phyloP scores from a whole-genome alignment of 1,140 invertebrate genomes.

The Armadillidium nasatum region DNA sequence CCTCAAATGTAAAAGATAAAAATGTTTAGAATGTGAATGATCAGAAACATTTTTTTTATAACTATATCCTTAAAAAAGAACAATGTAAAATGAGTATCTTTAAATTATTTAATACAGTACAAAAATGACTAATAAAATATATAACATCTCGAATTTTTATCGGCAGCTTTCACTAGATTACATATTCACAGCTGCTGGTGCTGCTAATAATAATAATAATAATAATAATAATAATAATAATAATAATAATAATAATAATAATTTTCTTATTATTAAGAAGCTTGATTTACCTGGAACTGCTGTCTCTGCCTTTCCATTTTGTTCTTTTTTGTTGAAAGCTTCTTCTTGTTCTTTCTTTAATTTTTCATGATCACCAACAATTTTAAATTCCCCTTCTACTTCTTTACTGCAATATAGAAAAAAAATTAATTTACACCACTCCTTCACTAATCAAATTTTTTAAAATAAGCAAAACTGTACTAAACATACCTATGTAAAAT shows the following conservation, averaged over 20 bases:
- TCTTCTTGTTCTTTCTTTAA: constrained; percentile 14
- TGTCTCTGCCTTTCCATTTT: background rate
- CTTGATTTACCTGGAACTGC: background rate
- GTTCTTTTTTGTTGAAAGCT: background rate
- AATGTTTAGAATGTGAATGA: background rate
- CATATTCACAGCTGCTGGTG: no score
- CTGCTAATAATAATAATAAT: no score
- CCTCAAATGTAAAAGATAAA: background rate
- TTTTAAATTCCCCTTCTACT: constrained; percentile 18
- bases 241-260: no score
- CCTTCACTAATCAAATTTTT: background rate
- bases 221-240: no score
- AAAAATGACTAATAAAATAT: background rate
- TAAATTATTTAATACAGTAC: background rate
- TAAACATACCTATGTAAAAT: constrained; percentile 50
- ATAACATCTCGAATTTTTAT: background rate
- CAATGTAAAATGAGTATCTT: background rate
- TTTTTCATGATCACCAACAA: background rate
- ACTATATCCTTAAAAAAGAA: background rate
- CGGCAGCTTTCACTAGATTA: no score
- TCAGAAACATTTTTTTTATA: background rate
- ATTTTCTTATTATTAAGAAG: background rate
- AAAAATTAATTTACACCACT: background rate
- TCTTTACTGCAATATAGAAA: background rate
- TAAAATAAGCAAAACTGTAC: constrained; percentile 33